Evolutionary conservation across 2,888 invertebrate species (phyloP).

Genomic region (Chorisops tibialis): DNA sequence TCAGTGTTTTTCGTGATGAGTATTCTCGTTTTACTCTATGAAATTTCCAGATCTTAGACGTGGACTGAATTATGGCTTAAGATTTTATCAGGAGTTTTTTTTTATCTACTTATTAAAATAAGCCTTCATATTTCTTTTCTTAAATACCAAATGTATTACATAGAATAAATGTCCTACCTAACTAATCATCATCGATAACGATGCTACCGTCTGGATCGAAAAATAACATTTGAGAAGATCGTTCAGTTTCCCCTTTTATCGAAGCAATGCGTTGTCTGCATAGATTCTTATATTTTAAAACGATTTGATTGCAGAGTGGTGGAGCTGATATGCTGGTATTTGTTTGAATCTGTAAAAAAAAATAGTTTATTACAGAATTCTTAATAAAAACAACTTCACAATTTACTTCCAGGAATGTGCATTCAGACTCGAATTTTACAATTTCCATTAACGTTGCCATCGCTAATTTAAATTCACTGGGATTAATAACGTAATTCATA

Average conservation of each 20-base stretch:
- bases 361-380: neutral
- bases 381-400: neutral
- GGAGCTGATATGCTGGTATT: conserved; percentile 45
- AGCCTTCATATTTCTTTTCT: too few species aligned
- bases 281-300: conserved; percentile 44
- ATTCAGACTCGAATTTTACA: conserved; percentile 42
- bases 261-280: conserved; percentile 34
- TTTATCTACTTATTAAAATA: too few species aligned
- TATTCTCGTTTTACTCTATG: too few species aligned
- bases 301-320: conserved; percentile 43
- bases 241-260: neutral
- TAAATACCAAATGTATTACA: too few species aligned
- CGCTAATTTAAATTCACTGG: conserved; percentile 42
- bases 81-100: too few species aligned
- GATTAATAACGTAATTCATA: conserved; percentile 43
- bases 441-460: conserved; percentile 41
- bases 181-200: conserved; percentile 25
- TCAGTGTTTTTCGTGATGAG: too few species aligned
- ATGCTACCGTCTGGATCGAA: conserved; percentile 22
- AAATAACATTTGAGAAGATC: neutral
- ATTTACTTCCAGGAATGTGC: conserved; percentile 44
- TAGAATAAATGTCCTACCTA: too few species aligned
- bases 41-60: too few species aligned
- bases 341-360: conserved; percentile 42
- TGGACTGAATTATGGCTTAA: too few species aligned